These are phyloP conservation scores for Tetragnatha versicolor DNA, from an alignment of 1,140 invertebrate species.

Conservation along the genomic window DNA sequence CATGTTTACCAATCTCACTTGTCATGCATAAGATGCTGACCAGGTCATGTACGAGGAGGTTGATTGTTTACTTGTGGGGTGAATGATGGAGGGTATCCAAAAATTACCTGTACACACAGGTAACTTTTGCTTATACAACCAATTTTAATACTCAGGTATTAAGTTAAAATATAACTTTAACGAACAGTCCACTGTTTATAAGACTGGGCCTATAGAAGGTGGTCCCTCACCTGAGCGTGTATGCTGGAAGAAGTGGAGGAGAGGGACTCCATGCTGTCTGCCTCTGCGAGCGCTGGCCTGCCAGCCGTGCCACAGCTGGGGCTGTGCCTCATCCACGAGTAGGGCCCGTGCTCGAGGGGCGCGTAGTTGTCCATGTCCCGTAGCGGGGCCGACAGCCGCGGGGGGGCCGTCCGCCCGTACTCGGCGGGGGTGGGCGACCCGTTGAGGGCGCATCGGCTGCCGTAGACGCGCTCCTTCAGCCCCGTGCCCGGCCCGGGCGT, in stretches of 20 bases:
- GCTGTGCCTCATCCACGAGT: slow-evolving; percentile 70
- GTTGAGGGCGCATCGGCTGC: slow-evolving; percentile 57
- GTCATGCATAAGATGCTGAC: too few species aligned
- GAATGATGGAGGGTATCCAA: too few species aligned
- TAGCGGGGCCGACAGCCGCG: slow-evolving; percentile 11
- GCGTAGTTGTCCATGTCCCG: slow-evolving; percentile 63
- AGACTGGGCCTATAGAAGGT: neutral
- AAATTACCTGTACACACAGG: too few species aligned
- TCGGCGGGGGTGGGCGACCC: slow-evolving; percentile 44
- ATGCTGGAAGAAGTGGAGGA: slow-evolving; percentile 69
- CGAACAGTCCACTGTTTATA: too few species aligned
- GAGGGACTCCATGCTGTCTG: slow-evolving; percentile 75
- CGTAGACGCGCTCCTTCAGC: slow-evolving; percentile 59
- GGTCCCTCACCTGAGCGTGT: slow-evolving; percentile 64
- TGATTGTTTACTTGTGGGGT: too few species aligned
- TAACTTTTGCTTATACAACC: too few species aligned
- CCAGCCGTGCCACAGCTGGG: slow-evolving; percentile 67
- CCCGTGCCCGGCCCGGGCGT: slow-evolving; percentile 51
- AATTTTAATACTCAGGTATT: too few species aligned
- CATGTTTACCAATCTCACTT: too few species aligned
- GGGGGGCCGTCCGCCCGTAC: neutral
- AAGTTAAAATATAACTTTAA: too few species aligned
- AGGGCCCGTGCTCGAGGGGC: slow-evolving; percentile 53
- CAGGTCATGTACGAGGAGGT: too few species aligned
- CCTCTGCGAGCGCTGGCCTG: slow-evolving; percentile 70